Evolutionary conservation across 2,888 invertebrate genomes (phyloP).

Genomic region (Acanthosepion lycidas): DNA sequence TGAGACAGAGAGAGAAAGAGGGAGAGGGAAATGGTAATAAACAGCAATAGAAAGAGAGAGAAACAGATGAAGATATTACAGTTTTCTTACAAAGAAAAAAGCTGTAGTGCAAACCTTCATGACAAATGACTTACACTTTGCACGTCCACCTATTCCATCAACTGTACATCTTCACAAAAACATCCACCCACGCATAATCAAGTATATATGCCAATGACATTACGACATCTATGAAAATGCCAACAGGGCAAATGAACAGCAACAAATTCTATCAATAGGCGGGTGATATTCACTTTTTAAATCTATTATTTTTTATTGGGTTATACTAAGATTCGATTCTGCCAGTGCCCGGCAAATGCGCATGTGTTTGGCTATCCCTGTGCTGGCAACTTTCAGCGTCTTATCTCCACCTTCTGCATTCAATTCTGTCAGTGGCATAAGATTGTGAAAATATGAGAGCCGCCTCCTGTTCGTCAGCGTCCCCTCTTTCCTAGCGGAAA

Average conservation of each 20-base stretch:
- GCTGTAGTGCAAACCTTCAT: neutral
- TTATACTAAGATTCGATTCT: neutral
- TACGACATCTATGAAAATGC: neutral
- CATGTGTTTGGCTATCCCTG: neutral
- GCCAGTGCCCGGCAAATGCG: neutral
- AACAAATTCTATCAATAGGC: neutral
- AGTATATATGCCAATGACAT: neutral
- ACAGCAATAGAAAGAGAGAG: too few relatives aligned
- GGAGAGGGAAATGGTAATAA: too few relatives aligned
- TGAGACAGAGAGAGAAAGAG: neutral
- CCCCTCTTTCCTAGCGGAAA: neutral
- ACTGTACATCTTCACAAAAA: neutral
- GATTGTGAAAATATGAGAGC: neutral
- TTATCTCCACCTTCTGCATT: neutral
- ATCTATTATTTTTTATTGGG: conserved; percentile 8
- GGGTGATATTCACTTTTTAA: conserved; percentile 8
- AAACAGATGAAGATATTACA: too few relatives aligned
- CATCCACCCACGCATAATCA: neutral
- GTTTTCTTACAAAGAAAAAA: neutral
- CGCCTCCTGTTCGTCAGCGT: neutral
- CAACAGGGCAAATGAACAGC: conserved; percentile 8
- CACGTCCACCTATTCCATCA: neutral
- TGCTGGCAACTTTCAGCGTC: neutral
- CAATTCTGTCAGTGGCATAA: conserved; percentile 22
- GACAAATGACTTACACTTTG: neutral